phyloP scores from a whole-genome alignment of 53 echinoderm and acorn worm species.

The Temnopleurus reevesii region DNA sequence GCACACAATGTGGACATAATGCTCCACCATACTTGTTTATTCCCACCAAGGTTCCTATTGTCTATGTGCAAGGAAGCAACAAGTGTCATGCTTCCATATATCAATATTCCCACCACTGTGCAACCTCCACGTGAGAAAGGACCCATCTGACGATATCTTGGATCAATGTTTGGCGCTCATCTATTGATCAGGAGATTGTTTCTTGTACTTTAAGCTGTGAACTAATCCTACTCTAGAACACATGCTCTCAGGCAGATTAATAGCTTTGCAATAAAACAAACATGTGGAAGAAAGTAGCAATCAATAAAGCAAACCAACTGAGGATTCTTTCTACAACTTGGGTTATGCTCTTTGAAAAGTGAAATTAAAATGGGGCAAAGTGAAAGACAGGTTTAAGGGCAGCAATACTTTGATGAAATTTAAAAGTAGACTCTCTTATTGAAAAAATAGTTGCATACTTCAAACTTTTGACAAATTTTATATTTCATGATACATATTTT shows the following conservation, averaged over 20 bases:
- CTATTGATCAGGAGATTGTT: constrained; percentile 20
- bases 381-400: not conserved
- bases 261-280: constrained; percentile 1
- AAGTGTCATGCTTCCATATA: not conserved
- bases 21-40: constrained; percentile 36
- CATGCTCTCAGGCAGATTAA: not conserved
- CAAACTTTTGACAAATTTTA: too few relatives aligned
- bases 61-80: not conserved
- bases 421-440: not conserved
- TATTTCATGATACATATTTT: too few relatives aligned
- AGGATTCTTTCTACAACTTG: not conserved
- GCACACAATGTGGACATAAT: not conserved
- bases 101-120: constrained; percentile 26
- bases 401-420: not conserved
- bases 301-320: not conserved
- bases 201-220: not conserved
- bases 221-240: not conserved
- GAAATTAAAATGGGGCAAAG: not conserved
- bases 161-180: constrained; percentile 2
- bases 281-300: not conserved
- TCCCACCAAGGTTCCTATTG: not conserved
- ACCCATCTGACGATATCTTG: not conserved
- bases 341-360: not conserved
- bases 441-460: too few relatives aligned
- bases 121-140: constrained; percentile 5